Evolutionary conservation across 2,113 vertebrate species (phyloP), one percentile per base, ranked within the genome.

Genomic region (Strix uralensis): DNA sequence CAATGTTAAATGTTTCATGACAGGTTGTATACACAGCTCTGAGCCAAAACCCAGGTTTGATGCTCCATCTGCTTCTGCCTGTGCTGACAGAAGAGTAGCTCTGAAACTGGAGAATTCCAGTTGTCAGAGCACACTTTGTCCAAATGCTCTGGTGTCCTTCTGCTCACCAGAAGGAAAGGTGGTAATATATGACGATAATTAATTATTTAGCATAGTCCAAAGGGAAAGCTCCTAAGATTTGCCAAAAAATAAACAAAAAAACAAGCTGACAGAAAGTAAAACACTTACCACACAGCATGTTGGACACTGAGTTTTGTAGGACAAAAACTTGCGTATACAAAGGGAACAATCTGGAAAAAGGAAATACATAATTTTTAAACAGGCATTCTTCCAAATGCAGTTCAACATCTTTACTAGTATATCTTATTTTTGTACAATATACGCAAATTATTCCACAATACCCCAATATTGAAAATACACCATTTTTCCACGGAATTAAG

Each of bases 271-370:
- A 29, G 38, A 11, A 12, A 63, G 57, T 51, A 55, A 18, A 73
- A 21, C 95, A 99, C 99, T 99, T 88, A 99, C 99, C 98, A 98
- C 97, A 93, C 98, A 99, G 96, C 99, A 99, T 8, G 98, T 98
- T 52, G 99, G 99, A 94, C 99, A 99, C 42, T 98, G 98, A 25
- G 99, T 97, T 97, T 99, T 99, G 94, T 98, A 99, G 47, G 99
- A 99, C 46, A 99, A 86, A 94, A 98, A 99, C 97, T 99, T 99
- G 86, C 99, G 98, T 97, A 99, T 99, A 92, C 99, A 99, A 62
- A 99, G 98, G 59, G 99, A 99, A 88, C 99, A 99, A 97, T 99
- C 99, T 99, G 98, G 83, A 96, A 98, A 58, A 93, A 95, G 34
- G 97, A 96, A 89, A 94, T 0, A 22, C 0, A 3, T 4, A 0